Conservation (phyloP, 2,888 invertebrate genomes). For the Ellobium chinense region DNA sequence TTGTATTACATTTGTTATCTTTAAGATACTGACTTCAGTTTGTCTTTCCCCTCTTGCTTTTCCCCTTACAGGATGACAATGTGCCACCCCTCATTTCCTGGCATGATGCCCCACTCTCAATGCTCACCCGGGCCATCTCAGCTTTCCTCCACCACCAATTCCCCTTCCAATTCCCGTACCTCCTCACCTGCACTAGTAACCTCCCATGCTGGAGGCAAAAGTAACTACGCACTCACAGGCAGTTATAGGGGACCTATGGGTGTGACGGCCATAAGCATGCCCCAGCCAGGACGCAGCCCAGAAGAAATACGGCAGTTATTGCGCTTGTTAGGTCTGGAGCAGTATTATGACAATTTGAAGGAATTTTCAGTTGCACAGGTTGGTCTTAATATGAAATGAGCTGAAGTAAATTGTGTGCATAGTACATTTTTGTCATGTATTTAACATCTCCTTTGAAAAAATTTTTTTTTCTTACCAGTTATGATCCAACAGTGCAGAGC, state of each 20-base stretch:
- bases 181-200: constrained; percentile 26
- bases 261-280: constrained; percentile 9
- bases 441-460: background rate
- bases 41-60: too few relatives aligned
- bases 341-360: constrained; percentile 51
- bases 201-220: background rate
- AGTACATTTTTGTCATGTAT: background rate
- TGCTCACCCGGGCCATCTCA: constrained; percentile 20
- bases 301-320: constrained; percentile 57
- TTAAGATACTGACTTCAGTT: too few relatives aligned
- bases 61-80: too few relatives aligned
- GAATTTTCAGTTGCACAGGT: constrained; percentile 58
- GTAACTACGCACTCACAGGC: background rate
- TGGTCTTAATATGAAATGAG: too few relatives aligned
- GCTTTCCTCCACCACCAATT: constrained; percentile 24
- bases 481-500: too few relatives aligned
- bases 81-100: constrained; percentile 13
- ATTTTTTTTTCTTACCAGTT: too few relatives aligned
- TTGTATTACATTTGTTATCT: too few relatives aligned
- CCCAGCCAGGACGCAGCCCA: constrained; percentile 55
- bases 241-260: background rate
- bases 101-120: constrained; percentile 29
- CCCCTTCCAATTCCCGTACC: constrained; percentile 27
- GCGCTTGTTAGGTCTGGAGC: constrained; percentile 51
- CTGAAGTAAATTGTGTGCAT: too few relatives aligned